Evolutionary conservation across 2,113 vertebrate genomes (phyloP).

Genomic region (Corvus hawaiiensis): DNA sequence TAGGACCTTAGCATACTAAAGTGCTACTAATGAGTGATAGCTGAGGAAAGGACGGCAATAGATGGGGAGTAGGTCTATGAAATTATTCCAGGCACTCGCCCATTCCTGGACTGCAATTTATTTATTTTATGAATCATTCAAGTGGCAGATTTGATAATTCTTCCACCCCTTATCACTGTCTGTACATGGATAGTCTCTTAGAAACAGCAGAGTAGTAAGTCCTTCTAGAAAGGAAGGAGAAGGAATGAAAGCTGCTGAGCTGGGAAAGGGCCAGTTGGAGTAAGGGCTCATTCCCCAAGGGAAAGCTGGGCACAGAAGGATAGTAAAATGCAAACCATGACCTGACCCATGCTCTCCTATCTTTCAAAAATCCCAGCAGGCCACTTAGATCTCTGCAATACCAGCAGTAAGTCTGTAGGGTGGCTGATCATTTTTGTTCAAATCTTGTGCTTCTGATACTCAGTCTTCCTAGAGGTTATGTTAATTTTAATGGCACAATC

Average conservation of each 20-base stretch:
- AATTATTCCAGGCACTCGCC: background rate
- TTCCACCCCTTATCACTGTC: background rate
- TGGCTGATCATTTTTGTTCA: background rate
- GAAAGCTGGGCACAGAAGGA: background rate
- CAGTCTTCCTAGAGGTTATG: background rate
- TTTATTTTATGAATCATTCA: background rate
- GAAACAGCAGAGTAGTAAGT: background rate
- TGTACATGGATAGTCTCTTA: background rate
- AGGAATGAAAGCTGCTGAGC: background rate
- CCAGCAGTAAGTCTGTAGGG: background rate
- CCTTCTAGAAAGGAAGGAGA: background rate
- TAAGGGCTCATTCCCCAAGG: accelerated
- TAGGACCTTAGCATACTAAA: background rate
- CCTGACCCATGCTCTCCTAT: background rate
- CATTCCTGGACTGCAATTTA: background rate
- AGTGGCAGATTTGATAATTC: background rate
- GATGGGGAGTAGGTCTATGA: background rate
- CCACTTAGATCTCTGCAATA: background rate
- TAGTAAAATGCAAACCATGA: background rate
- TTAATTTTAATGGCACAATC: background rate
- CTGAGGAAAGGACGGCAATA: background rate
- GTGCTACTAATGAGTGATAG: background rate
- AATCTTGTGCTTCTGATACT: background rate
- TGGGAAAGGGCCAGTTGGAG: background rate
- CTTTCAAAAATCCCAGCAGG: background rate